A percentile compares a stretch with the other conserved stretches of the same genome.
Conservation (phyloP, 2,888 invertebrate genomes). For the Euphydryas editha region DNA sequence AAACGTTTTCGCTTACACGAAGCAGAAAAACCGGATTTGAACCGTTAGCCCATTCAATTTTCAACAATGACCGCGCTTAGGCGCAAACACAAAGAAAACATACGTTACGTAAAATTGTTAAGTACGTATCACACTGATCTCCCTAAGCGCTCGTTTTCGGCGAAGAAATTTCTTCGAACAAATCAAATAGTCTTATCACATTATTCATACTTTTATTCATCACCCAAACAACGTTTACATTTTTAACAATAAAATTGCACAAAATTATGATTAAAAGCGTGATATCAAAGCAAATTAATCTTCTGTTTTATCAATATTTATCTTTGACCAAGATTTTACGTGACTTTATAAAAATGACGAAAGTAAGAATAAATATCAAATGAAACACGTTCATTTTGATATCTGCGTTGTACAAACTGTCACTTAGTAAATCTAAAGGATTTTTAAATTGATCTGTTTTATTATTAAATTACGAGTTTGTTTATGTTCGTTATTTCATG, state of each 20-base stretch:
- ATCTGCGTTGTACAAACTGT: not conserved
- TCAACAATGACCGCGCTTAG: conserved; percentile 45
- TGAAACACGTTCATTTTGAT: not conserved
- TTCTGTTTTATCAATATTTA: not conserved
- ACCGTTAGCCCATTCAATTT: conserved; percentile 47
- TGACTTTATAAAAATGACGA: not conserved
- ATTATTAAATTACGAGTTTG: too few relatives aligned
- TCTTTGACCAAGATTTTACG: not conserved
- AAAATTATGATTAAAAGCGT: not conserved
- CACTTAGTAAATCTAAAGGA: not conserved
- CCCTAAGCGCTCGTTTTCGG: not conserved
- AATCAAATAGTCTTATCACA: too few relatives aligned
- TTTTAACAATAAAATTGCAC: not conserved
- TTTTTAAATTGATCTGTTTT: not conserved
- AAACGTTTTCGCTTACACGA: conserved; percentile 36
- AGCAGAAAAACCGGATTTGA: conserved; percentile 45
- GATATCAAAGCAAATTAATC: not conserved
- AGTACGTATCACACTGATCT: conserved; percentile 20
- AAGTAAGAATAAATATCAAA: not conserved
- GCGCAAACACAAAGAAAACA: conserved; percentile 45
- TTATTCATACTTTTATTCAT: too few relatives aligned
- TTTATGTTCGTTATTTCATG: too few relatives aligned
- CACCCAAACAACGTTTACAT: too few relatives aligned
- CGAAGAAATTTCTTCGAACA: too few relatives aligned
- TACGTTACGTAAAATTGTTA: conserved; percentile 40